Base-by-base conservation (phyloP, 2,888 invertebrate genomes). In the Gymnoscelis rufifasciata region DNA sequence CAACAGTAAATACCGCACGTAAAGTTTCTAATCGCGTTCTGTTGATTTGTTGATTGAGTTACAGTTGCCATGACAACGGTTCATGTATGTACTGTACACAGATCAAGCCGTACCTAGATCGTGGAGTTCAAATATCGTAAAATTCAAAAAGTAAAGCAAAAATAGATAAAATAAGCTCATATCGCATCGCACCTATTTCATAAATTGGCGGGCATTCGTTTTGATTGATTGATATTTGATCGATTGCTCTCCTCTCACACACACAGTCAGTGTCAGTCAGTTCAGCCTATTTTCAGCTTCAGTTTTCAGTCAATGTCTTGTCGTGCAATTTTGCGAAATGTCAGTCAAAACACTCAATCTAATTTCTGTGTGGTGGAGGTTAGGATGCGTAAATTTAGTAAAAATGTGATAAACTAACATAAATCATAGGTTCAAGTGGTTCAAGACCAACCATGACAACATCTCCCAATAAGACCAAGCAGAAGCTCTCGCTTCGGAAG, bases 401-500 rank as follows among this genome's bases (percentile, higher is more conserved):
- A 83, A 84, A 84, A 86, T 87, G 84, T 82, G 80, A 86, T 87
- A 78, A 76, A 58, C 63, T 86, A 83, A 87, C 78, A 59, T 77
- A 84, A 86, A 83, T 75, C 76, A 69, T 57, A 67, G 56, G 70
- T 76, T 67, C 61, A 64, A 62, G 64, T 78, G 75, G 71, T 71
- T 74, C 59, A 63, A 71, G 78, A 77, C 73, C 71, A 74, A 84
- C 71, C 59, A 88, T 88, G 87, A 82, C 82, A 69, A 87, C 88
- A 62, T 88, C 88, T 62, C 88, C 88, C 49, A 83, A 79, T 45
- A 83, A 80, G 69, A 58, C 78, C 59, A 88, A 88, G 66, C 88
- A 88, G 61, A 89, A 89, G 62, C 68, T 89, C 52, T 89, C 88
- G 50, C 66, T 89, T 58, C 79, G 89, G 27, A 88, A 89, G 64